Evolutionary conservation across 2,888 invertebrate genomes (phyloP), one percentile per base, ranked within the genome.

Genomic region (Ypsolopha sequella): DNA sequence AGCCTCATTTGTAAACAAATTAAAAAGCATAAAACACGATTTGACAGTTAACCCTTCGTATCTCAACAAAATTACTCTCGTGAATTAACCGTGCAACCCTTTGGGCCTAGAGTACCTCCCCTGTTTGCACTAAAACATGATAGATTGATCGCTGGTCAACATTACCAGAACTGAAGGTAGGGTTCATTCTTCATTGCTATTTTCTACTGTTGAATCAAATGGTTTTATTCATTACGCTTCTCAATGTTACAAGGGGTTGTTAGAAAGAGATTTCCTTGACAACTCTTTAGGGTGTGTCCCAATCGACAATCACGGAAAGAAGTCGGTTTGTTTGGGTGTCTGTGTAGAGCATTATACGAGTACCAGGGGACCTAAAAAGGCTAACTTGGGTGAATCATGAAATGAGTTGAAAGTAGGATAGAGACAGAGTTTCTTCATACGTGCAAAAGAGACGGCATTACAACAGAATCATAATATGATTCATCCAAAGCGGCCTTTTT

Each of bases 11-110:
- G 10, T 7, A 39, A 77, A 78, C 81, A 81, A 80, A 84, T 84
- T 82, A 80, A 76, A 80, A 74, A 70, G 70, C 76, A 76, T 77
- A 80, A 80, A 84, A 80, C 80, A 73, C 71, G 68, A 79, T 73
- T 76, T 64, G 64, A 63, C 63, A 64, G 67, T 70, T 77, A 80
- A 80, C 80, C 81, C 79, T 70, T 67, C 62, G 64, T 57, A 63
- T 56, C 60, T 64, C 76, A 73, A 79, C 76, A 68, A 73, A 76
- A 78, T 81, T 79, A 80, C 80, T 70, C 60, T 60, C 54, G 55
- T 55, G 67, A 68, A 73, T 75, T 75, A 74, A 74, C 75, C 73
- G 73, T 62, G 61, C 58, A 61, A 56, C 63, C 24, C 24, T 24
- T 58, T n/a, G 34, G 39, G 41, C 14, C 49, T 60, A 61, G 62